A percentile compares a stretch with the other conserved stretches of the same genome.
Conservation (phyloP, 2,797 vertebrate species). For the Sebastes baramenuke region DNA sequence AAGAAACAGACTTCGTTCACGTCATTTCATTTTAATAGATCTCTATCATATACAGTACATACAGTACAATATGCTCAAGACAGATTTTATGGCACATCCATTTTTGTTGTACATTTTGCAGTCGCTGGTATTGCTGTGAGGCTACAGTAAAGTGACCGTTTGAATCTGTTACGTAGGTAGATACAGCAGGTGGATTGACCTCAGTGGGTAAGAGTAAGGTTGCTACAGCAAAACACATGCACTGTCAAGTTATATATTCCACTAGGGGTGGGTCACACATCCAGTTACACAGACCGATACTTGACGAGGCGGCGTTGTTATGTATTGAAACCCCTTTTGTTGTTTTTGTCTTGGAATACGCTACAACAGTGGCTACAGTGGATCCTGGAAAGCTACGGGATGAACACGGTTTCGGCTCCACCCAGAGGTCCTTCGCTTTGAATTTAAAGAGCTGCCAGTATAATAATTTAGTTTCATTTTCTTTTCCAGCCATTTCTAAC, state of each 20-base stretch:
- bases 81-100: conserved; percentile 81
- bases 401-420: conserved; percentile 39
- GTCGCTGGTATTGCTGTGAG: conserved; percentile 81
- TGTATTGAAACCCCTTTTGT: conserved; percentile 48
- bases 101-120: conserved; percentile 78
- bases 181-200: conserved; percentile 65
- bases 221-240: conserved; percentile 82
- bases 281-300: conserved; percentile 71
- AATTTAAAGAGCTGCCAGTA: conserved; percentile 48
- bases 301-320: conserved; percentile 41
- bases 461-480: neutral
- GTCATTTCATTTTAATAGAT: conserved; percentile 76
- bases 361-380: conserved; percentile 78
- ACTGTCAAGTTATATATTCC: conserved; percentile 78
- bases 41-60: conserved; percentile 82
- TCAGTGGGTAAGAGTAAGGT: conserved; percentile 57
- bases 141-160: conserved; percentile 77
- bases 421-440: conserved; percentile 9
- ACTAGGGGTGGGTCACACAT: conserved; percentile 68
- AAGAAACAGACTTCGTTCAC: conserved; percentile 39
- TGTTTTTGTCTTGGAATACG: conserved; percentile 67
- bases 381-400: conserved; percentile 62
- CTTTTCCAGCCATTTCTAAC: neutral
- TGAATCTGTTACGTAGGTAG: conserved; percentile 59
- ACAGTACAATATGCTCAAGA: conserved; percentile 82